Conservation (phyloP, 2,797 vertebrate genomes). For the Micromesistius poutassou region DNA sequence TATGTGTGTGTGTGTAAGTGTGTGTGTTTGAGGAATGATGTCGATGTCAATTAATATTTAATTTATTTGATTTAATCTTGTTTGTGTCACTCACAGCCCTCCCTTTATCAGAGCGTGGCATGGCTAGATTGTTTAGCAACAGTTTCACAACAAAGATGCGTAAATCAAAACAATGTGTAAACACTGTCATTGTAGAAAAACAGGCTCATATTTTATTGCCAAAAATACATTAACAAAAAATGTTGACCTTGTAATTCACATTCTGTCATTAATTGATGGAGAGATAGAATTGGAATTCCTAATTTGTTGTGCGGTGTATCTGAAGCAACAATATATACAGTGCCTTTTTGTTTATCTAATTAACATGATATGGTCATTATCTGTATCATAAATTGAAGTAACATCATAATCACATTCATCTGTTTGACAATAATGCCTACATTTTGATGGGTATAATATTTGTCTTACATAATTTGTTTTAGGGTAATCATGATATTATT, state of each 20-base stretch:
- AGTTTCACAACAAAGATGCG: slow-evolving; percentile 31
- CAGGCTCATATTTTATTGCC: not conserved
- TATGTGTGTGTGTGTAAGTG: slow-evolving; percentile 52
- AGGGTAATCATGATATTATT: slow-evolving; percentile 45
- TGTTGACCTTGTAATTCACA: not conserved
- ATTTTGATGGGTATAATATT: slow-evolving; percentile 34
- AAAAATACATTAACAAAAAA: not conserved
- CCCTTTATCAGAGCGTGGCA: slow-evolving; percentile 15
- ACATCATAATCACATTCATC: slow-evolving; percentile 16
- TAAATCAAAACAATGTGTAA: slow-evolving; percentile 29
- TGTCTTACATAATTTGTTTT: slow-evolving; percentile 62
- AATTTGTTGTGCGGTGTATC: not conserved
- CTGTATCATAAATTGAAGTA: not conserved
- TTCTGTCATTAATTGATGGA: slow-evolving; percentile 7
- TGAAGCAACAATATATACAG: not conserved
- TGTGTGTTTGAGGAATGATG: slow-evolving; percentile 43
- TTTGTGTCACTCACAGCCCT: slow-evolving; percentile 25
- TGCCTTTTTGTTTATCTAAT: not conserved
- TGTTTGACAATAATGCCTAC: slow-evolving; percentile 25
- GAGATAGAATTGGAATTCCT: not conserved
- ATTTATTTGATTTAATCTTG: slow-evolving; percentile 32
- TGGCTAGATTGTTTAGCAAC: slow-evolving; percentile 16
- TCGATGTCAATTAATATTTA: not conserved
- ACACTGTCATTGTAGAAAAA: not conserved
- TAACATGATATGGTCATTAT: not conserved